Percentiles rank a stretch among this genome's conserved stretches.
Conservation (phyloP, 1,140 invertebrate genomes). For the Oncopeltus fasciatus region DNA sequence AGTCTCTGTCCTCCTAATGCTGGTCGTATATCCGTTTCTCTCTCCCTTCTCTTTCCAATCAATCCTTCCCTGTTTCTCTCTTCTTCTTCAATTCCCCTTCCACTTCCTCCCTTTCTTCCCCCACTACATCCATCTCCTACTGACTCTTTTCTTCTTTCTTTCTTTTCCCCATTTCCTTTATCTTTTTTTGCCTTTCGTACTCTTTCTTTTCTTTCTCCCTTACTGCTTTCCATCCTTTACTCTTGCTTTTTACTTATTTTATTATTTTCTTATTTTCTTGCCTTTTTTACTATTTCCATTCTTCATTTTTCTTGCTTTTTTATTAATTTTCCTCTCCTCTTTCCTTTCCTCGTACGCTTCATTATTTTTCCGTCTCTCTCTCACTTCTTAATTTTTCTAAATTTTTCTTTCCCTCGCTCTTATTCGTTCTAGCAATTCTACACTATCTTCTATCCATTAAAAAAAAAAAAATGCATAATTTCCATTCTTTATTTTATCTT, state of each 20-base stretch:
- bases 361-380: constrained; percentile 3
- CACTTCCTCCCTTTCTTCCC: neutral
- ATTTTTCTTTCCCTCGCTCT: neutral
- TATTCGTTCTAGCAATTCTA: too few relatives aligned
- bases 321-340: neutral
- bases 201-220: neutral
- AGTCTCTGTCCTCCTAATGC: too few relatives aligned
- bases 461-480: too few relatives aligned
- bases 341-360: neutral
- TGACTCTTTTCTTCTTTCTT: neutral
- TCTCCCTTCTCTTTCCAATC: too few relatives aligned
- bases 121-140: neutral
- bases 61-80: neutral
- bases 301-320: neutral
- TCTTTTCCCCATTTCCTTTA: neutral
- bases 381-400: neutral
- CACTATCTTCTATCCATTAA: too few relatives aligned
- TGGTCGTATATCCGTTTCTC: neutral
- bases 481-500: too few relatives aligned
- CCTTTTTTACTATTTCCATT: neutral
- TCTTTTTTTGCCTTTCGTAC: neutral
- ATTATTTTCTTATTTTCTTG: neutral
- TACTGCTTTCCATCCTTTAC: neutral
- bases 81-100: neutral
- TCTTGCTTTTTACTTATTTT: neutral